A percentile compares a stretch with the other conserved stretches of the same genome.
These are phyloP conservation scores for Agrilus cyanescens DNA, from an alignment of 2,888 invertebrate species.

Conservation along the genomic window DNA sequence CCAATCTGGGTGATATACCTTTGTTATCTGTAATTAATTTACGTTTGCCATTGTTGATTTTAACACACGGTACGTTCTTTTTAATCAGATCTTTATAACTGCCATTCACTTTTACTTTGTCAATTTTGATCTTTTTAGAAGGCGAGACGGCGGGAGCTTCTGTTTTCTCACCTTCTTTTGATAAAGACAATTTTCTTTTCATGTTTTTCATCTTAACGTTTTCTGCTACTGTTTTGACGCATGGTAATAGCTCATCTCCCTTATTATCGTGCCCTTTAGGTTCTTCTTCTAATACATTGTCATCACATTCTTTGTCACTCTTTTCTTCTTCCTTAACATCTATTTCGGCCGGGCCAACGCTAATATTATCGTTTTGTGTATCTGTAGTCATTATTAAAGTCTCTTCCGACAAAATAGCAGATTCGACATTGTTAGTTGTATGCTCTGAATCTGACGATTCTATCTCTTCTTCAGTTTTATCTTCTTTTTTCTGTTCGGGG, in stretches of 20 bases:
- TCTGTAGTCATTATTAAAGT: slow-evolving; percentile 1
- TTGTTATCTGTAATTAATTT: slow-evolving; percentile 27
- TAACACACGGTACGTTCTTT: slow-evolving; percentile 36
- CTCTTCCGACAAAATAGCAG: neutral
- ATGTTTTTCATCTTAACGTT: slow-evolving; percentile 37
- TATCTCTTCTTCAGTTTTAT: slow-evolving; percentile 16
- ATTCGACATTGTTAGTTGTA: neutral
- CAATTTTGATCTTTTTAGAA: slow-evolving; percentile 23
- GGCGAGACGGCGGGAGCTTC: slow-evolving; percentile 15
- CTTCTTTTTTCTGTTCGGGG: slow-evolving; percentile 26
- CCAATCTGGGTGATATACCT: neutral
- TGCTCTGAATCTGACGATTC: slow-evolving; percentile 7
- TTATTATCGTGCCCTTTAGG: slow-evolving; percentile 1
- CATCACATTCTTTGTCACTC: neutral
- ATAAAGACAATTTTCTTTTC: slow-evolving; percentile 38
- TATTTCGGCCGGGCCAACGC: slow-evolving; percentile 10
- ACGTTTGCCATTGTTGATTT: slow-evolving; percentile 36
- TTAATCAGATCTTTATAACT: slow-evolving; percentile 36
- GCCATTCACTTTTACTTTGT: slow-evolving; percentile 21
- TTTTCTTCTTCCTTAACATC: slow-evolving; percentile 1
- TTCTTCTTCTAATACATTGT: slow-evolving; percentile 11
- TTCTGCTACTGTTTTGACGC: slow-evolving; percentile 33
- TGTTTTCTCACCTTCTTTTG: slow-evolving; percentile 15
- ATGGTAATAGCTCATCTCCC: slow-evolving; percentile 19
- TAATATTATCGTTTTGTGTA: slow-evolving; percentile 4